A percentile compares a stretch with the other conserved stretches of the same genome.
These are phyloP conservation scores for Brachionus rotundiformis DNA, from an alignment of 1,140 invertebrate genomes.

Conservation along the genomic window DNA sequence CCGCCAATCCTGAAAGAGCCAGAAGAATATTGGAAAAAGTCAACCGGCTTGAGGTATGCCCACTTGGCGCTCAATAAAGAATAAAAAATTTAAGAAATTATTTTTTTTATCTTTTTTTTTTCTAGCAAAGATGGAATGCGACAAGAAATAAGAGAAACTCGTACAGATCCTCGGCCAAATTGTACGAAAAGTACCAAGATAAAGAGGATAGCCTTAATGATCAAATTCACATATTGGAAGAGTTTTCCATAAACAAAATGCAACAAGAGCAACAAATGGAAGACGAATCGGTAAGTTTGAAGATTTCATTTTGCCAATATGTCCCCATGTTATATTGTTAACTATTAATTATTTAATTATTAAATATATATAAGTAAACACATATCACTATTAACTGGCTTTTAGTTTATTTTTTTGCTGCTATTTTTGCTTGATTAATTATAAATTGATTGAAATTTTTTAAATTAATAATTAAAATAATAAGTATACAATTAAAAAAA, in stretches of 20 bases:
- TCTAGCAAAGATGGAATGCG: constrained; percentile 45
- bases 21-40: constrained; percentile 49
- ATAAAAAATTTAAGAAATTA: too few relatives aligned
- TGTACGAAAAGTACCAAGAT: constrained; percentile 30
- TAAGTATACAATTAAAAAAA: neutral
- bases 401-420: constrained; percentile 4
- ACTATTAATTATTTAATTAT: neutral
- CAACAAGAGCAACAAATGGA: constrained; percentile 24
- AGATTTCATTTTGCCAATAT: neutral
- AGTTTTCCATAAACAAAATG: constrained; percentile 30
- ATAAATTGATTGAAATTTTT: constrained; percentile 11
- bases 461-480: neutral
- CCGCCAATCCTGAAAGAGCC: constrained; percentile 24
- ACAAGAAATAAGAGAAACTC: constrained; percentile 27
- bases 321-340: constrained; percentile 32
- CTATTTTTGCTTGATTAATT: neutral
- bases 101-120: neutral
- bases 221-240: constrained; percentile 49
- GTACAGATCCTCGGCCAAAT: constrained; percentile 8
- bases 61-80: too few relatives aligned
- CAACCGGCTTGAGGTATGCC: neutral
- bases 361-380: too few relatives aligned
- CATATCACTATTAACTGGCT: neutral
- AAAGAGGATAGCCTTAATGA: constrained; percentile 12
- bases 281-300: constrained; percentile 36